These are phyloP conservation scores for Drosophila atroscutellata DNA, from an alignment of 2,888 invertebrate genomes.

Conservation along the genomic window DNA sequence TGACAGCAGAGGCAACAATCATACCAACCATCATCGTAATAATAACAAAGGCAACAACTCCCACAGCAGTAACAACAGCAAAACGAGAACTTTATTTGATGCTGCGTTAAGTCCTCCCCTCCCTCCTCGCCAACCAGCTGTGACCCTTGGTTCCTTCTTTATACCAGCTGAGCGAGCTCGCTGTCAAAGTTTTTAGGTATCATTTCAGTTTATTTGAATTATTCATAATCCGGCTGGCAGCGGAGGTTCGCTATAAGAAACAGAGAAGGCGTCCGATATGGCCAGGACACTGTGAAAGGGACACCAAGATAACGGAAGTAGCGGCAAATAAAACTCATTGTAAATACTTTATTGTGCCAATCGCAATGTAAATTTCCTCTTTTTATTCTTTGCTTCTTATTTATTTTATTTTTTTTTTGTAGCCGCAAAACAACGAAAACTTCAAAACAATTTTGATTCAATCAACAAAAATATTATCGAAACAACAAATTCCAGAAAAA, in stretches of 20 bases:
- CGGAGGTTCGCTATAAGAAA: constrained; percentile 60
- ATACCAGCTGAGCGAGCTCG: constrained; percentile 34
- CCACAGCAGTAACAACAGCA: constrained; percentile 31
- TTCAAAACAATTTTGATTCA: constrained; percentile 62
- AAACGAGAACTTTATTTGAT: constrained; percentile 65
- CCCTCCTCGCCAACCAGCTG: constrained; percentile 1
- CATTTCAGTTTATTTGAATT: constrained; percentile 80
- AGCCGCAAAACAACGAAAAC: constrained; percentile 25
- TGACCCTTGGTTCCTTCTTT: constrained; percentile 36
- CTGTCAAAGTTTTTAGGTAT: constrained; percentile 80
- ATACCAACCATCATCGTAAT: constrained; percentile 65
- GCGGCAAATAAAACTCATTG: constrained; percentile 70
- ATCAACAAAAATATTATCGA: constrained; percentile 58
- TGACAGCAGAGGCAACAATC: constrained; percentile 61
- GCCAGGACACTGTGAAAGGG: constrained; percentile 41
- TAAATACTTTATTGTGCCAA: constrained; percentile 37
- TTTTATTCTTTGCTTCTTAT: constrained; percentile 1
- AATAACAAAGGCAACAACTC: constrained; percentile 60
- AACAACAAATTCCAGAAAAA: constrained; percentile 18
- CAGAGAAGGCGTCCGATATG: constrained; percentile 42
- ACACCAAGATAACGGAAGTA: constrained; percentile 70
- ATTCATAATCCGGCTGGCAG: constrained; percentile 74
- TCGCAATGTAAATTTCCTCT: constrained; percentile 46
- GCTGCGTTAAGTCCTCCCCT: constrained; percentile 51
- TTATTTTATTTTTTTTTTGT: not conserved